phyloP scores from a whole-genome alignment of 1,140 invertebrate genomes.

The Pteromalus puparum region DNA sequence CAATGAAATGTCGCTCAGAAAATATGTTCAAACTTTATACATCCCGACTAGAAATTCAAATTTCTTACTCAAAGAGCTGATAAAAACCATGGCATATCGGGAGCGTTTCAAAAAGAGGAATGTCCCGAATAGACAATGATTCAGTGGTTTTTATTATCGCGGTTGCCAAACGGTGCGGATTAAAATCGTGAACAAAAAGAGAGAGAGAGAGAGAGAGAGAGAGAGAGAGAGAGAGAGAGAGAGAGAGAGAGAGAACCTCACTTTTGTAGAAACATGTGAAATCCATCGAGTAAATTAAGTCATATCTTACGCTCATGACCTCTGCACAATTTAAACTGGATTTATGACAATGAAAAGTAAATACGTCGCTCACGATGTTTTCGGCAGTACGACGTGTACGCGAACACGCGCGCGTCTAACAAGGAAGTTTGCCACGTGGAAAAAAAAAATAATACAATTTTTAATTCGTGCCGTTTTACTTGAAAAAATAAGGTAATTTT shows the following conservation, averaged over 20 bases:
- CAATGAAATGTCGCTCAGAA: no score
- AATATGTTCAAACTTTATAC: no score
- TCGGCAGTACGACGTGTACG: background rate
- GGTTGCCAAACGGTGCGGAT: background rate
- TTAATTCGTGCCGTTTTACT: no score
- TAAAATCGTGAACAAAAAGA: background rate
- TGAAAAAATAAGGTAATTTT: no score
- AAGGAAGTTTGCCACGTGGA: background rate
- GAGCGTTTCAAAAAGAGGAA: background rate
- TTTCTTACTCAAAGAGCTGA: background rate
- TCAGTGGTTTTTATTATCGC: background rate
- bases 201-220: no score
- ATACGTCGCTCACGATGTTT: background rate
- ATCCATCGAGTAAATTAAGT: background rate
- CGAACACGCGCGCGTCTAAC: no score
- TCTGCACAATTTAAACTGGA: background rate
- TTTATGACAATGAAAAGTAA: constrained; percentile 12
- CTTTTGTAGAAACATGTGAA: no score
- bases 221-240: no score
- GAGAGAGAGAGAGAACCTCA: no score
- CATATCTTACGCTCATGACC: background rate
- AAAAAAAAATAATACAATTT: background rate
- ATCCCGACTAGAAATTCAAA: background rate
- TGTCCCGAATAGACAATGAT: background rate
- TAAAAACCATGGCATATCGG: background rate